These are phyloP conservation scores for Chymomyza caudatula DNA, from an alignment of 2,888 invertebrate genomes.

Conservation along the genomic window DNA sequence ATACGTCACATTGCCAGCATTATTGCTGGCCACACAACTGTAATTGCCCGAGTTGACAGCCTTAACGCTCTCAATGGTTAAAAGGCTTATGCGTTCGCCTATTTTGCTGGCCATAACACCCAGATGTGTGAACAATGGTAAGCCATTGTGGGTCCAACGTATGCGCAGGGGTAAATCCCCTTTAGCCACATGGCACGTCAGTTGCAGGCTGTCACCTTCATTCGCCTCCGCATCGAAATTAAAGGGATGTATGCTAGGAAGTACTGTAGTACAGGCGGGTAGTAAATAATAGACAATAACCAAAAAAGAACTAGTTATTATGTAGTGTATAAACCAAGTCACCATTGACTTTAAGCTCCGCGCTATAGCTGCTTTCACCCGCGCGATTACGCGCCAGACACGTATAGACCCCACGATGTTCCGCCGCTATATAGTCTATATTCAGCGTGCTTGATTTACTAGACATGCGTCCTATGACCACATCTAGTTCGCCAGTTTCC, in stretches of 20 bases:
- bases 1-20: constrained; percentile 82
- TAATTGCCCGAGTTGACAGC: constrained; percentile 85
- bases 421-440: constrained; percentile 81
- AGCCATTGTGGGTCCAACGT: constrained; percentile 80
- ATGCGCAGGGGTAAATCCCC: constrained; percentile 84
- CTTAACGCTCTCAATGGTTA: constrained; percentile 85
- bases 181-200: constrained; percentile 81
- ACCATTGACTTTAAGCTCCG: constrained; percentile 78
- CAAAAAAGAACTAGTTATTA: constrained; percentile 17
- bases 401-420: constrained; percentile 83
- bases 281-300: constrained; percentile 22
- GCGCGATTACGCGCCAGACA: constrained; percentile 83
- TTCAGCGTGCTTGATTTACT: constrained; percentile 80
- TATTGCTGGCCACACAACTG: constrained; percentile 83
- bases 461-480: constrained; percentile 76
- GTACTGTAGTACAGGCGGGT: constrained; percentile 81
- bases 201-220: constrained; percentile 83
- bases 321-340: constrained; percentile 24
- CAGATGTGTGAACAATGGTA: constrained; percentile 78
- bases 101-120: constrained; percentile 83
- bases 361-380: constrained; percentile 78
- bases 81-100: constrained; percentile 83
- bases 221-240: constrained; percentile 80
- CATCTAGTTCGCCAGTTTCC: constrained; percentile 74
- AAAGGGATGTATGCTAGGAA: constrained; percentile 82